phyloP scores from a whole-genome alignment of 2,888 invertebrate genomes.

The Drosophila fungiperda region DNA sequence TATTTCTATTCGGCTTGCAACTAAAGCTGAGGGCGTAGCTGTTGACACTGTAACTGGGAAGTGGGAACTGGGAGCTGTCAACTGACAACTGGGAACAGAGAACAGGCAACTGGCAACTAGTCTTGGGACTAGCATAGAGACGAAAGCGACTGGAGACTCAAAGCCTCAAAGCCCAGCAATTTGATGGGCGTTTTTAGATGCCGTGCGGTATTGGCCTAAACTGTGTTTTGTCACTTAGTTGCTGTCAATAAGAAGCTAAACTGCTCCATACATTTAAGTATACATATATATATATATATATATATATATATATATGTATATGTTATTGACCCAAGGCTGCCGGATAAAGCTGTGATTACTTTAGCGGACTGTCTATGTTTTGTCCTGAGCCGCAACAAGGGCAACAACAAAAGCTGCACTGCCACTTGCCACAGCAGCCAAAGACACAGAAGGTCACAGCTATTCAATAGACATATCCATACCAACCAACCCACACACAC shows the following conservation, averaged over 20 bases:
- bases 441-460: slow-evolving; percentile 75
- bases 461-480: slow-evolving; percentile 26
- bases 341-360: slow-evolving; percentile 65
- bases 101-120: slow-evolving; percentile 10
- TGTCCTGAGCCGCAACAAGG: slow-evolving; percentile 26
- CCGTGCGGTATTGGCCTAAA: slow-evolving; percentile 38
- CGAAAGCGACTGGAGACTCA: slow-evolving; percentile 5
- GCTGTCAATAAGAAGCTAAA: slow-evolving; percentile 68
- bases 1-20: slow-evolving; percentile 37
- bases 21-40: slow-evolving; percentile 33
- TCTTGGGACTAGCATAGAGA: neutral
- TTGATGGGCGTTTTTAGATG: slow-evolving; percentile 54
- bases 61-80: slow-evolving; percentile 15
- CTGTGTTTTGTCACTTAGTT: slow-evolving; percentile 65
- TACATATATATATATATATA: neutral
- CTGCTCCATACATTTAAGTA: slow-evolving; percentile 6
- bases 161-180: slow-evolving; percentile 43
- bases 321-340: slow-evolving; percentile 45
- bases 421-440: slow-evolving; percentile 61
- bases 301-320: slow-evolving; percentile 3
- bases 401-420: slow-evolving; percentile 45
- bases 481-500: slow-evolving; percentile 12
- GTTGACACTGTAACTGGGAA: slow-evolving; percentile 35
- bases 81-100: slow-evolving; percentile 8
- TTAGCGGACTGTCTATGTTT: slow-evolving; percentile 36